Conservation (phyloP, 2,888 invertebrate species). For the Drosophila lacicola region DNA sequence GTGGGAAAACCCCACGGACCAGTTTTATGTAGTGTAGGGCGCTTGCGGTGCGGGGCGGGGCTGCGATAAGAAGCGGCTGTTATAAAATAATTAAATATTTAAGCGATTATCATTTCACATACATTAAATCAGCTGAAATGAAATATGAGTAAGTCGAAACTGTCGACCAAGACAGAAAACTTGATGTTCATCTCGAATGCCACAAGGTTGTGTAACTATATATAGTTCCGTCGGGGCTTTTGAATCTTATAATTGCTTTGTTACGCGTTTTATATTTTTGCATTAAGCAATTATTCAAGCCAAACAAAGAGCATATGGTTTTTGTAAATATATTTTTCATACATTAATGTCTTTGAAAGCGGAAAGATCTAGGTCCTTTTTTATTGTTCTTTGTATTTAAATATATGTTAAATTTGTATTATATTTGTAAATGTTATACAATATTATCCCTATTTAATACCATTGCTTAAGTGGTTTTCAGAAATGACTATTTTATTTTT, state of each 20-base stretch:
- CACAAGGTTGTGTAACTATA: background rate
- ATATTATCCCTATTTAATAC: no score
- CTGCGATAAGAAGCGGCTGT: conserved; percentile 3
- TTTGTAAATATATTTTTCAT: no score
- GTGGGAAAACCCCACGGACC: conserved; percentile 66
- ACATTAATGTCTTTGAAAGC: no score
- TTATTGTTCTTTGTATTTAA: no score
- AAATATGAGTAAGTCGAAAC: conserved; percentile 20
- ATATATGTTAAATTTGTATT: no score
- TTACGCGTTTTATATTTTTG: background rate
- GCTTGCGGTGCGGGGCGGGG: background rate
- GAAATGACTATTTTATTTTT: no score
- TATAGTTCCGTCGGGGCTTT: background rate
- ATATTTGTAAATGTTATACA: no score
- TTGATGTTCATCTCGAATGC: conserved; percentile 14
- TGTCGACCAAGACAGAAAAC: conserved; percentile 5
- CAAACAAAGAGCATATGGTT: no score
- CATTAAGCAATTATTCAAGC: background rate
- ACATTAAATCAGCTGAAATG: conserved; percentile 12
- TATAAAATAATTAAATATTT: conserved; percentile 39
- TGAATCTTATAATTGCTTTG: background rate
- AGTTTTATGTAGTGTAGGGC: conserved; percentile 40
- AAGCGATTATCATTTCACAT: conserved; percentile 40
- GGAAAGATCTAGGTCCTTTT: no score
- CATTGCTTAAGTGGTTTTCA: no score